Percentiles rank a stretch among this genome's conserved stretches.
phyloP scores from a whole-genome alignment of 2,888 invertebrate species.

The Drosophila nigritarsus region DNA sequence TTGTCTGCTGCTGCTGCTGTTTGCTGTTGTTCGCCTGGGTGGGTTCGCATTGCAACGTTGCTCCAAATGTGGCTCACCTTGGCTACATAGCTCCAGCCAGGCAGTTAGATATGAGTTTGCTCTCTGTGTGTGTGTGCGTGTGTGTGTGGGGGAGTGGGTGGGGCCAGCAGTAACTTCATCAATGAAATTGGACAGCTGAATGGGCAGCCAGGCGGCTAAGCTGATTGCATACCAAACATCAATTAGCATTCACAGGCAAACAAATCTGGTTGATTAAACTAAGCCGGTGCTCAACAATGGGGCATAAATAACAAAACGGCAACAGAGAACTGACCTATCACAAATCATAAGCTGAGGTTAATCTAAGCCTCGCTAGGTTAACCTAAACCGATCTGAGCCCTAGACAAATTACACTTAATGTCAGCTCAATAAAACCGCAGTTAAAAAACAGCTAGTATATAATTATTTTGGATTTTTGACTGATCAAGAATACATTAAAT shows the following conservation, averaged over 20 bases:
- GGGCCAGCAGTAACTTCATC: slow-evolving; percentile 60
- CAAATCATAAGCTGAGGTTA: neutral
- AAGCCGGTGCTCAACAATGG: neutral
- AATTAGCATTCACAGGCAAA: slow-evolving; percentile 41
- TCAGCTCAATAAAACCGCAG: neutral
- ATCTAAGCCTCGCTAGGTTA: neutral
- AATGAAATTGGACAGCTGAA: slow-evolving; percentile 71
- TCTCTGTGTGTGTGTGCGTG: slow-evolving; percentile 21
- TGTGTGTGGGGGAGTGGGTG: slow-evolving; percentile 38
- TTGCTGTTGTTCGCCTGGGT: slow-evolving; percentile 13
- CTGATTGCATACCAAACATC: slow-evolving; percentile 57
- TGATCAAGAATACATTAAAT: no score
- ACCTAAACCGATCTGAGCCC: neutral
- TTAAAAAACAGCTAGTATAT: neutral
- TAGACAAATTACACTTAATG: no score
- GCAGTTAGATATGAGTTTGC: slow-evolving; percentile 35
- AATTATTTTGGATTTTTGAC: neutral
- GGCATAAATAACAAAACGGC: neutral
- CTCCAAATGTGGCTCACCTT: slow-evolving; percentile 72
- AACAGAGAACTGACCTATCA: neutral
- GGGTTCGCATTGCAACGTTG: slow-evolving; percentile 48
- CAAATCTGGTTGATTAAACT: slow-evolving; percentile 5
- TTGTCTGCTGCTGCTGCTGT: neutral
- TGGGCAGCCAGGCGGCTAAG: slow-evolving; percentile 62
- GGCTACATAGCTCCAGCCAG: slow-evolving; percentile 33